These are phyloP conservation scores for Panthera tigris DNA, from an alignment of 2,113 vertebrate species.

Conservation along the genomic window DNA sequence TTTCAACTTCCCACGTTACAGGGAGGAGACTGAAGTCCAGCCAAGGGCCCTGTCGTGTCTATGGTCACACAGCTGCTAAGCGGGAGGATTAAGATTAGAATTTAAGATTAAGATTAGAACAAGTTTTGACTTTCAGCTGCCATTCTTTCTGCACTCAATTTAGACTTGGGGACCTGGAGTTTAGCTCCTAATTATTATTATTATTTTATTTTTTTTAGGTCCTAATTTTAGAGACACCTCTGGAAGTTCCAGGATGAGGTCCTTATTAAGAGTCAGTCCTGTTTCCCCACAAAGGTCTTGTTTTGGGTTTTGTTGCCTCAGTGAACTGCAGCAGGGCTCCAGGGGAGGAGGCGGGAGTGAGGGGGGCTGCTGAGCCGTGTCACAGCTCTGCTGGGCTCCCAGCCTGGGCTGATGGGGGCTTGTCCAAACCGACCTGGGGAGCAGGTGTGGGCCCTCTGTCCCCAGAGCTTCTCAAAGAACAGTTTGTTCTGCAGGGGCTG, in stretches of 20 bases:
- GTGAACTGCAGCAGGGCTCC: not conserved
- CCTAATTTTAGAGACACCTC: not conserved
- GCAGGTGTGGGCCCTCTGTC: conserved; percentile 63
- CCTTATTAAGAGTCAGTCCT: not conserved
- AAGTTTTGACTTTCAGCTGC: not conserved
- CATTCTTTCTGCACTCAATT: not conserved
- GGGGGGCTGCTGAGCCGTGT: not conserved
- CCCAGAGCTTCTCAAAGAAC: conserved; percentile 73
- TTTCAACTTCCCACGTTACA: not conserved
- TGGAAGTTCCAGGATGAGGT: not conserved
- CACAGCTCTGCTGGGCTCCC: not conserved
- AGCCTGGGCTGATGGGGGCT: not conserved
- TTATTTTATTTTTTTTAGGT: not conserved
- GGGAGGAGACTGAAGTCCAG: not conserved
- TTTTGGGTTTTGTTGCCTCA: not conserved
- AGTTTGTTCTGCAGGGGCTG: conserved; percentile 59
- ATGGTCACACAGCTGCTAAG: not conserved
- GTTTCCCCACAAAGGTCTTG: not conserved
- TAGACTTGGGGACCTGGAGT: not conserved
- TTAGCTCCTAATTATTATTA: not conserved
- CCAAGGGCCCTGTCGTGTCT: not conserved
- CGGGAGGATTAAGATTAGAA: not conserved
- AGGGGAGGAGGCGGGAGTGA: not conserved
- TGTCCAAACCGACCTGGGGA: conserved; percentile 56
- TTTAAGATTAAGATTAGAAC: not conserved